A percentile compares a stretch with the other conserved stretches of the same genome.
These are phyloP conservation scores for Synanthedon tipuliformis DNA, from an alignment of 2,888 invertebrate genomes.

Conservation along the genomic window DNA sequence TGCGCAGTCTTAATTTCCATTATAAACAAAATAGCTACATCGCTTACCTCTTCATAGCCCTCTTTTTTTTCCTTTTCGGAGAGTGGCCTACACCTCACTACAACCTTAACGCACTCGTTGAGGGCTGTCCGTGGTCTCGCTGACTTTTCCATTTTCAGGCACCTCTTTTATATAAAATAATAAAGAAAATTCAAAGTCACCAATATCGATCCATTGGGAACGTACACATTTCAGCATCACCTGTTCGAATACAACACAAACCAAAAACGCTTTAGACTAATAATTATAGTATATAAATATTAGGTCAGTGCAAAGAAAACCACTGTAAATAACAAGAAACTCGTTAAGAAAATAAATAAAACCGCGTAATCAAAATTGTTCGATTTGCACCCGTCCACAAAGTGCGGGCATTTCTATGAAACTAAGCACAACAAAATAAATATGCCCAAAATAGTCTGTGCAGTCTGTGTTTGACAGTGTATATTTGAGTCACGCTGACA, in stretches of 20 bases:
- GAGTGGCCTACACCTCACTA: conserved; percentile 96
- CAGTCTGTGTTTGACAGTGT: too few species aligned
- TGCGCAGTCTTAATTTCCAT: conserved; percentile 20
- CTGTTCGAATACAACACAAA: conserved; percentile 25
- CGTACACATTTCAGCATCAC: conserved; percentile 51
- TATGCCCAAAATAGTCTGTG: too few species aligned
- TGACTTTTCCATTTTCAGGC: conserved; percentile 56
- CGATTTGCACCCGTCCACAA: conserved; percentile 31
- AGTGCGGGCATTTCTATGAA: conserved; percentile 43
- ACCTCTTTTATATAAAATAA: conserved; percentile 29
- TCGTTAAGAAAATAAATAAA: conserved; percentile 47
- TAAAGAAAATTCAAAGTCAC: conserved; percentile 44
- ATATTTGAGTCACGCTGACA: too few species aligned
- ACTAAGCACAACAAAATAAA: conserved; percentile 18
- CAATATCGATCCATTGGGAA: conserved; percentile 65
- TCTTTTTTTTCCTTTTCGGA: conserved; percentile 85
- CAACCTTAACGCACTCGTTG: conserved; percentile 94
- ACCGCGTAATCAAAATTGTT: conserved; percentile 46
- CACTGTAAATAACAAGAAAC: conserved; percentile 42
- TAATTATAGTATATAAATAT: not conserved
- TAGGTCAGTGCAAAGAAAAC: conserved; percentile 19
- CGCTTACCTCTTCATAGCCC: conserved; percentile 74
- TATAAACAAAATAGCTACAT: conserved; percentile 19
- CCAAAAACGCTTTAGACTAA: conserved; percentile 15
- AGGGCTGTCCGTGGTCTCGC: conserved; percentile 63